Evolutionary conservation across 92 coral and sea anemone genomes (phyloP).

Genomic region (Zoanthus solanderi): DNA sequence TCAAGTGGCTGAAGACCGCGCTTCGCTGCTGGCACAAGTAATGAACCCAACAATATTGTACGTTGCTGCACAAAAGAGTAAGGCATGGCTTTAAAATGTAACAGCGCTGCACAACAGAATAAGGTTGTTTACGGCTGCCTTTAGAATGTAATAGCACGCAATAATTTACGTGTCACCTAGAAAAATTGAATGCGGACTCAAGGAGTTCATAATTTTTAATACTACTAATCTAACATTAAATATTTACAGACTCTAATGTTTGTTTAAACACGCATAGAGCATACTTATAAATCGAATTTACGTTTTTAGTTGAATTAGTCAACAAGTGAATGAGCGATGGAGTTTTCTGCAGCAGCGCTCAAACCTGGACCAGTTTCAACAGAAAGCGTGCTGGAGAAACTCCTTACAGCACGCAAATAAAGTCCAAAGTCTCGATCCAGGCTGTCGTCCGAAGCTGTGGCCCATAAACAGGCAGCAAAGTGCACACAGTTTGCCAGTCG

Average conservation of each 20-base stretch:
- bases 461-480: constrained; percentile 95
- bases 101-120: no score
- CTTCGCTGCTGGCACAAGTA: no score
- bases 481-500: constrained; percentile 83
- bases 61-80: no score
- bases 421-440: constrained; percentile 72
- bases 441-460: constrained; percentile 78
- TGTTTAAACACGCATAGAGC: neutral
- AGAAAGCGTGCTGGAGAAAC: constrained; percentile 14
- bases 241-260: neutral
- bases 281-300: neutral
- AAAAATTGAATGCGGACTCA: no score
- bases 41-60: no score
- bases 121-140: no score
- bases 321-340: neutral
- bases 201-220: no score
- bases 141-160: no score
- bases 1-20: no score
- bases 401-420: constrained; percentile 62
- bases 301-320: neutral
- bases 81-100: no score
- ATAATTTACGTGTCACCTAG: no score
- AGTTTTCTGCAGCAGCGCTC: neutral
- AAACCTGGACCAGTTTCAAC: neutral
- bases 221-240: no score